Percentiles rank a stretch among this genome's conserved stretches.
phyloP scores from a whole-genome alignment of 2,113 vertebrate genomes.

The Chaetorhynchus papuensis region DNA sequence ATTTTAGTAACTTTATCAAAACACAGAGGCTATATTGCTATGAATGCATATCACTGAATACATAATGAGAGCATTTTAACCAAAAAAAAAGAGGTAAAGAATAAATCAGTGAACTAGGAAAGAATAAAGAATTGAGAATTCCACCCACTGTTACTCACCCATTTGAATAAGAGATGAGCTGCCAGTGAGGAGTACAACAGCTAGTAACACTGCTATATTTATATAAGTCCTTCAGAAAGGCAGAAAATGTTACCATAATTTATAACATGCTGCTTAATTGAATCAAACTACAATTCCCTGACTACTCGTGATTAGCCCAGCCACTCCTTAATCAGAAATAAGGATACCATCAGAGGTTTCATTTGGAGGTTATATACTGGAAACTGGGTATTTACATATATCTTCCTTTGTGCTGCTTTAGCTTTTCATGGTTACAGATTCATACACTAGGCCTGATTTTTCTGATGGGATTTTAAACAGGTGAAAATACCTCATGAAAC shows the following conservation, averaged over 20 bases:
- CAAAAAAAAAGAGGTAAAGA: background rate
- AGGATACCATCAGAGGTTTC: background rate
- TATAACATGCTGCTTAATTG: background rate
- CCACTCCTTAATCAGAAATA: background rate
- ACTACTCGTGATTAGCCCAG: background rate
- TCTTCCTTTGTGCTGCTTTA: background rate
- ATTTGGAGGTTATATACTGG: background rate
- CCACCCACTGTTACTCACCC: background rate
- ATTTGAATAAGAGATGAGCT: background rate
- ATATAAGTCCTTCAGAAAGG: background rate
- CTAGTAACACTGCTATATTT: background rate
- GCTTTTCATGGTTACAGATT: background rate
- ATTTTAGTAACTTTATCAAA: background rate
- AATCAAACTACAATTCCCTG: background rate
- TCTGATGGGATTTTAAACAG: background rate
- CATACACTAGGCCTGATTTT: background rate
- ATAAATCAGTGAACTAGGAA: background rate
- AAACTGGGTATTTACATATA: background rate
- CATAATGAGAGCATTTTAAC: background rate
- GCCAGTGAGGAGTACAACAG: background rate
- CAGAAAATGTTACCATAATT: background rate
- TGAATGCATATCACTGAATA: background rate
- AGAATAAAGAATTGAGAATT: background rate
- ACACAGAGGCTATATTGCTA: background rate
- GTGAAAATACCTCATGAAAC: background rate